A percentile compares a stretch with the other conserved stretches of the same genome.
These are phyloP conservation scores for Echinops telfairi DNA, from an alignment of 2,113 vertebrate species.

Conservation along the genomic window DNA sequence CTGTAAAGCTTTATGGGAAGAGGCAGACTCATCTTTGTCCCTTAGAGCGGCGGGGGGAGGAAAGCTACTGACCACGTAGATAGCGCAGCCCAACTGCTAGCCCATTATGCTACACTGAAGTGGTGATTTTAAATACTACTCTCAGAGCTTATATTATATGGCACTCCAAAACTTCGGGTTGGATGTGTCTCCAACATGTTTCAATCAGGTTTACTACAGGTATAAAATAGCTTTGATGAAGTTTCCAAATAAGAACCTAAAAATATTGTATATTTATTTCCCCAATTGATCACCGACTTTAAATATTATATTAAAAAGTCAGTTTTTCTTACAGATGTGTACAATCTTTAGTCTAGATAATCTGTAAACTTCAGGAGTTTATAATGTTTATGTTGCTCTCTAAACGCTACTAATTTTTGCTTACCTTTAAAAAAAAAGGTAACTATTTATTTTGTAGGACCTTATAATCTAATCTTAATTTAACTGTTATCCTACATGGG, in stretches of 20 bases:
- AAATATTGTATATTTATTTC: background rate
- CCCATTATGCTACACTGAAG: background rate
- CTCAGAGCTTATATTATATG: background rate
- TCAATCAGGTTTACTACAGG: conserved; percentile 30
- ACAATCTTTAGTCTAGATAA: conserved; percentile 25
- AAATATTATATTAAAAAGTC: conserved; percentile 43
- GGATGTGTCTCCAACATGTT: conserved; percentile 12
- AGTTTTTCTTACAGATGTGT: background rate
- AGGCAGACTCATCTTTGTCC: too few species aligned
- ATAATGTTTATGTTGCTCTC: conserved; percentile 14
- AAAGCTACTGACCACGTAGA: too few species aligned
- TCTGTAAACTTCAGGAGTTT: conserved; percentile 38
- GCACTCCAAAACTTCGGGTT: background rate
- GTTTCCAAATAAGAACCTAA: conserved; percentile 36
- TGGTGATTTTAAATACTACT: conserved; percentile 6
- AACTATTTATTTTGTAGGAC: background rate
- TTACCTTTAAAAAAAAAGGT: background rate
- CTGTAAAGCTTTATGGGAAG: too few species aligned
- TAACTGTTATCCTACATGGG: background rate
- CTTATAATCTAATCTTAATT: conserved; percentile 33
- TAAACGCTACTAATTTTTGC: too few species aligned
- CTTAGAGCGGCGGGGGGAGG: too few species aligned
- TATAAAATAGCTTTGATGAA: background rate
- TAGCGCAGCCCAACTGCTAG: too few species aligned
- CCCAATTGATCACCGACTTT: conserved; percentile 42